Evolutionary conservation across 2,888 invertebrate genomes (phyloP).

Genomic region (Pegoplata infirma): DNA sequence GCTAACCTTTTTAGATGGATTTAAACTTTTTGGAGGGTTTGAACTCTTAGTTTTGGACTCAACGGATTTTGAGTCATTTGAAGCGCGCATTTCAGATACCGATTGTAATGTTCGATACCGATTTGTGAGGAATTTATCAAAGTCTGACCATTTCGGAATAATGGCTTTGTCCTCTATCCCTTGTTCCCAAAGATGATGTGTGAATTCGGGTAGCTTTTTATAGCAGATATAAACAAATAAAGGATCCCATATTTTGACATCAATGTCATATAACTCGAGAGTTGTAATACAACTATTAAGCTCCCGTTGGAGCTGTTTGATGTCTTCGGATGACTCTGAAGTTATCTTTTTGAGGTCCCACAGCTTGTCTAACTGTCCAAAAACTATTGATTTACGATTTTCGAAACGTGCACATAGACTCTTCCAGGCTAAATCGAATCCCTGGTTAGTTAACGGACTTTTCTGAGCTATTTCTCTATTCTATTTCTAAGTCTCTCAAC

Average conservation of each 20-base stretch:
- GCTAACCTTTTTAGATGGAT: not conserved
- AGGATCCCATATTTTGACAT: conserved; percentile 5
- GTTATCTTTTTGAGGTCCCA: not conserved
- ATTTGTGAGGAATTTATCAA: not conserved
- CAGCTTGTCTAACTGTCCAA: conserved; percentile 4
- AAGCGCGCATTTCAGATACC: not conserved
- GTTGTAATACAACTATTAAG: no score
- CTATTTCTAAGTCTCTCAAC: conserved; percentile 39
- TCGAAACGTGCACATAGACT: conserved; percentile 19
- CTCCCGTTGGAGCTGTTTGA: not conserved
- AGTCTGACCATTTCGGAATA: not conserved
- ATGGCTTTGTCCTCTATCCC: not conserved
- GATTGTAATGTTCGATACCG: not conserved
- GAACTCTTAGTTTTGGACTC: not conserved
- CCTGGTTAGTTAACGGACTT: conserved; percentile 31
- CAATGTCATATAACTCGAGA: not conserved
- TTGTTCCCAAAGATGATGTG: not conserved
- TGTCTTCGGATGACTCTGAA: not conserved
- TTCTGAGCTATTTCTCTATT: conserved; percentile 39
- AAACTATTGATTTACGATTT: conserved; percentile 10
- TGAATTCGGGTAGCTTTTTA: not conserved
- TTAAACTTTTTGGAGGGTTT: not conserved
- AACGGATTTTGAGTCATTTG: not conserved
- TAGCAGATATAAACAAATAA: no score
- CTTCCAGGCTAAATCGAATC: conserved; percentile 31